A percentile compares a stretch with the other conserved stretches of the same genome.
phyloP scores from a whole-genome alignment of 1,140 invertebrate species.

The Drosophila pruinosa region DNA sequence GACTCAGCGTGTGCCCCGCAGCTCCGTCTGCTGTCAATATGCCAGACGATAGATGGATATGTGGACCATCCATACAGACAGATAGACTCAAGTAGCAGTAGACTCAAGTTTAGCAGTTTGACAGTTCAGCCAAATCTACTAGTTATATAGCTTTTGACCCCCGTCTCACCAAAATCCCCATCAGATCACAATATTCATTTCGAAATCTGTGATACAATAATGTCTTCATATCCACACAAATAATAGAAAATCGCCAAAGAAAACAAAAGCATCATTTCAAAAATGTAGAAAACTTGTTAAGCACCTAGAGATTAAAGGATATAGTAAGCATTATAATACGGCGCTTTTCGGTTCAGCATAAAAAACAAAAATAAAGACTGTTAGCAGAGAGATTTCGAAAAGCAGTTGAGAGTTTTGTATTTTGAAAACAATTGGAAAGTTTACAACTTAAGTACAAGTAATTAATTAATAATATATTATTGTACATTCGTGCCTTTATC shows the following conservation, averaged over 20 bases:
- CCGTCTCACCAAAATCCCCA: neutral
- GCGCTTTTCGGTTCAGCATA: slow-evolving; percentile 49
- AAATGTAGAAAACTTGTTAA: slow-evolving; percentile 8
- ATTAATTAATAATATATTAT: slow-evolving; percentile 18
- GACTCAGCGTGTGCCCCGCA: slow-evolving; percentile 89
- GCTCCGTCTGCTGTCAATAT: slow-evolving; percentile 78
- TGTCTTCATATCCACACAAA: slow-evolving; percentile 20
- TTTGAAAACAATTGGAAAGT: neutral
- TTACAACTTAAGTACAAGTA: neutral
- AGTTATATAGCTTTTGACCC: neutral
- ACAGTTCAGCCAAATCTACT: neutral
- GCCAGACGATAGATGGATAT: slow-evolving; percentile 74
- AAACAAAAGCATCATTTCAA: neutral
- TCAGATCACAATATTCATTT: slow-evolving; percentile 56
- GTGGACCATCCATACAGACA: no score
- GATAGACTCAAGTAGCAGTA: neutral
- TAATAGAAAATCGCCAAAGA: neutral
- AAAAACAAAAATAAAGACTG: slow-evolving; percentile 47
- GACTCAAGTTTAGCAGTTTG: neutral
- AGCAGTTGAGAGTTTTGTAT: neutral
- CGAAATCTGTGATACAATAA: slow-evolving; percentile 74
- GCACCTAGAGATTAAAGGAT: slow-evolving; percentile 10
- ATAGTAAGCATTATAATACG: neutral
- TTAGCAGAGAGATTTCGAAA: slow-evolving; percentile 23
- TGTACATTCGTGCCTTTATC: slow-evolving; percentile 50